Percentiles rank a stretch among this genome's conserved stretches.
Conservation (phyloP, 2,797 vertebrate species). For the Glyptemys insculpta region DNA sequence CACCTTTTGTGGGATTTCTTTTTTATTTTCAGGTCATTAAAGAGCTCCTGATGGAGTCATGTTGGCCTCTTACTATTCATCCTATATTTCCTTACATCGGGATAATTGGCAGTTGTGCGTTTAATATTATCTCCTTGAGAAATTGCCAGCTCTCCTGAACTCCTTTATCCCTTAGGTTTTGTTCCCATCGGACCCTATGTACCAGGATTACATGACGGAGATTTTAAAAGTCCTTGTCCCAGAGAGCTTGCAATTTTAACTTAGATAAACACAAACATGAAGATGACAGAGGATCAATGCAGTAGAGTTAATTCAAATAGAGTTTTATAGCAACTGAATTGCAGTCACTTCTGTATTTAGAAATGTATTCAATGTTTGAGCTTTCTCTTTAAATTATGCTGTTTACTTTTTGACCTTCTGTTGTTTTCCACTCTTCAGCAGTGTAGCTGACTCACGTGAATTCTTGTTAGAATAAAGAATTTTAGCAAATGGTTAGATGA, state of each 20-base stretch:
- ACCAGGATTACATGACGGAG: not conserved
- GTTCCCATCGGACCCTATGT: not conserved
- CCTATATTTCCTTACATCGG: not conserved
- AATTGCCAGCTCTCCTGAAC: not conserved
- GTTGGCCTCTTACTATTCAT: not conserved
- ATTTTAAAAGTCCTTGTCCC: not conserved
- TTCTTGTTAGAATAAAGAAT: not conserved
- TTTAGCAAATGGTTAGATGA: not conserved
- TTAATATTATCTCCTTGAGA: not conserved
- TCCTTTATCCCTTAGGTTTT: not conserved
- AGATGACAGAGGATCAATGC: not conserved
- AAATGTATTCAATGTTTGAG: not conserved
- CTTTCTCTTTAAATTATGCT: not conserved
- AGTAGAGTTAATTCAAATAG: not conserved
- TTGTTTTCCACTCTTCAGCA: not conserved
- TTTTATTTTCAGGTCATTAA: too few species aligned
- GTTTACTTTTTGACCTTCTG: not conserved
- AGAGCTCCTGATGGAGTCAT: not conserved
- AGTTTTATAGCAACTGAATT: not conserved
- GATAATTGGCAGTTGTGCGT: not conserved
- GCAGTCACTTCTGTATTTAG: not conserved
- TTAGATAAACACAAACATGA: not conserved
- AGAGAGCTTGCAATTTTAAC: not conserved
- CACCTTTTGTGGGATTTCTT: too few species aligned
- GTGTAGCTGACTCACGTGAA: not conserved